phyloP scores from a whole-genome alignment of 2,888 invertebrate species.

The Drepana falcataria region DNA sequence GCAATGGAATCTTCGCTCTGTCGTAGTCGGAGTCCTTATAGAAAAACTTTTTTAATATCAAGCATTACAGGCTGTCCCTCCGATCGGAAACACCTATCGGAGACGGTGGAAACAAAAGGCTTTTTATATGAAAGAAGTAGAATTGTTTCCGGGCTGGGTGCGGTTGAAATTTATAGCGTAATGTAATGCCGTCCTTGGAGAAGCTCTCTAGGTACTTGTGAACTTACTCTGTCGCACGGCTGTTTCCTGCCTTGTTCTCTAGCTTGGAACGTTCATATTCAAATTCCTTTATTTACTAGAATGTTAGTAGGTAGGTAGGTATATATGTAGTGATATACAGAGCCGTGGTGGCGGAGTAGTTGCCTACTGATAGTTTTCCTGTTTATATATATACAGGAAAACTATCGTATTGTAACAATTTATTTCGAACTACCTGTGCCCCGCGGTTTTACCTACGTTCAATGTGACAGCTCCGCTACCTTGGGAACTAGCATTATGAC shows the following conservation, averaged over 20 bases:
- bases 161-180: conserved; percentile 57
- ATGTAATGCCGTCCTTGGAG: conserved; percentile 52
- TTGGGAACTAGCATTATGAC: too few relatives aligned
- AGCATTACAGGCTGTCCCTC: conserved; percentile 58
- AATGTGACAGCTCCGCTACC: too few relatives aligned
- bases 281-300: too few relatives aligned
- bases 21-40: conserved; percentile 44
- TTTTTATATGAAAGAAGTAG: conserved; percentile 58
- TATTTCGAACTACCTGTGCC: too few relatives aligned
- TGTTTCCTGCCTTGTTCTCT: conserved; percentile 34
- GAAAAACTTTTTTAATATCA: conserved; percentile 76
- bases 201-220: conserved; percentile 28
- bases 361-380: too few relatives aligned
- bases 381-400: too few relatives aligned
- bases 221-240: conserved; percentile 29
- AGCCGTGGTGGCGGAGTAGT: too few relatives aligned
- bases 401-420: too few relatives aligned
- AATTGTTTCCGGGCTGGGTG: conserved; percentile 46
- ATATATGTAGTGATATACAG: too few relatives aligned
- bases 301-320: too few relatives aligned
- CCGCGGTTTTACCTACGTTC: too few relatives aligned
- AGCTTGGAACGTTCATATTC: conserved; percentile 23
- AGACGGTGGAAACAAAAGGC: conserved; percentile 56
- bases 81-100: conserved; percentile 62
- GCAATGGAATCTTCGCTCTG: conserved; percentile 44